Conservation (phyloP, 2,888 invertebrate genomes). For the Disparrhopalites patrizii region DNA sequence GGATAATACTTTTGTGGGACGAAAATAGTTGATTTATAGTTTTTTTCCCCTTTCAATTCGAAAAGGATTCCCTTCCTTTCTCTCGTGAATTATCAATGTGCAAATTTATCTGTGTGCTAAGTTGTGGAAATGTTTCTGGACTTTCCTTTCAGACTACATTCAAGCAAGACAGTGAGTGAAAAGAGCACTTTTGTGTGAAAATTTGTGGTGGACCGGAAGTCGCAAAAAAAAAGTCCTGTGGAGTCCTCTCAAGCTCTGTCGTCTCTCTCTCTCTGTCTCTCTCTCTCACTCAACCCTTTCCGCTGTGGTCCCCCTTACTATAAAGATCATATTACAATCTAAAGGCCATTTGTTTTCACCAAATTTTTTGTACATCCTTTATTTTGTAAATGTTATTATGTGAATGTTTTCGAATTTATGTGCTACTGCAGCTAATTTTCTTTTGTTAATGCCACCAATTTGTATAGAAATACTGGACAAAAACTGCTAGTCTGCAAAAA, state of each 20-base stretch:
- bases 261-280: too few relatives aligned
- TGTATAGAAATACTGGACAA: too few relatives aligned
- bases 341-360: too few relatives aligned
- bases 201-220: constrained; percentile 7
- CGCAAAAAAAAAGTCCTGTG: not conserved
- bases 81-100: too few relatives aligned
- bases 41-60: too few relatives aligned
- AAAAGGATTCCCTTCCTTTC: too few relatives aligned
- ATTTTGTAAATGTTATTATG: too few relatives aligned
- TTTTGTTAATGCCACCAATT: not conserved
- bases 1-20: too few relatives aligned
- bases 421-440: not conserved
- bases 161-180: constrained; percentile 17
- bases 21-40: too few relatives aligned
- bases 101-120: not conserved
- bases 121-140: constrained; percentile 14
- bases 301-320: not conserved
- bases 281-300: not conserved
- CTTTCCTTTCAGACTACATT: constrained; percentile 26
- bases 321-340: not conserved
- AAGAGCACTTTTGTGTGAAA: not conserved
- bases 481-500: not conserved
- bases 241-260: too few relatives aligned
- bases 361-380: too few relatives aligned
- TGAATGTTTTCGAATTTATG: not conserved